Conservation (phyloP, 2,888 invertebrate genomes). For the Drosophila phalerata region DNA sequence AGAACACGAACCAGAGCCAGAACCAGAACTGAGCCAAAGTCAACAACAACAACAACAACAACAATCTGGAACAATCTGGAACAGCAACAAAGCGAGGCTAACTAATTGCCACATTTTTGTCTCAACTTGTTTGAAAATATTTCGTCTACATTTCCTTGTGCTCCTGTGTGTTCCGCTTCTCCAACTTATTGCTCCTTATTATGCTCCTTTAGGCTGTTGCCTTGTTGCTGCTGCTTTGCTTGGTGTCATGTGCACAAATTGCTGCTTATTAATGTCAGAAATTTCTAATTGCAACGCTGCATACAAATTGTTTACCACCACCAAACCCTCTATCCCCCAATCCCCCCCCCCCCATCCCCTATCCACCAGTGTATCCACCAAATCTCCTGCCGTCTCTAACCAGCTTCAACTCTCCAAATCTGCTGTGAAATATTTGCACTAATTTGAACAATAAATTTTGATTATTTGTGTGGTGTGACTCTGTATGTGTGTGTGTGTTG, state of each 20-base stretch:
- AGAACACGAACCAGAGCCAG: not conserved
- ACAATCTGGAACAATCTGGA: slow-evolving; percentile 5
- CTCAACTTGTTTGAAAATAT: slow-evolving; percentile 40
- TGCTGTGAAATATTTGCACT: slow-evolving; percentile 72
- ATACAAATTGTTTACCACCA: slow-evolving; percentile 64
- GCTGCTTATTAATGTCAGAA: slow-evolving; percentile 78
- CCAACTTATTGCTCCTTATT: not conserved
- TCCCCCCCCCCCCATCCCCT: not conserved
- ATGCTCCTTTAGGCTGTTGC: slow-evolving; percentile 10
- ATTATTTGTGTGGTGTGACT: slow-evolving; percentile 62
- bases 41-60: slow-evolving; percentile 9
- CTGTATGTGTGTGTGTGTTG: not conserved
- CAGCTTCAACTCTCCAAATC: slow-evolving; percentile 27
- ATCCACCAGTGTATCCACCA: not conserved
- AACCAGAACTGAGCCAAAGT: not conserved
- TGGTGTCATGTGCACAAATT: slow-evolving; percentile 75
- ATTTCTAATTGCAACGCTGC: slow-evolving; percentile 76
- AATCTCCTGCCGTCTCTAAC: not conserved
- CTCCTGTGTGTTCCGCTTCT: not conserved
- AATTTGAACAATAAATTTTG: slow-evolving; percentile 76
- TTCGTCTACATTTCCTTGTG: slow-evolving; percentile 9
- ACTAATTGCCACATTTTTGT: slow-evolving; percentile 59
- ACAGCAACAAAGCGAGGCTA: slow-evolving; percentile 20
- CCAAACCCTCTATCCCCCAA: not conserved
- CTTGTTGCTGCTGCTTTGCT: slow-evolving; percentile 15